Percentiles rank a stretch among this genome's conserved stretches.
Evolutionary conservation across 2,113 vertebrate genomes (phyloP).

Genomic region (rabbit (Oryctolagus cuniculus)): mOryCun1.1 NC_091436.1:147241001-147241500

Average conservation of each 20-base stretch:
- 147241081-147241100: too few species aligned
- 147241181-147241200: neutral
- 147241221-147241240: neutral
- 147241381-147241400: neutral
- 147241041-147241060: too few species aligned
- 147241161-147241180: neutral
- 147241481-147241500: conserved; percentile 59
- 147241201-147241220: neutral
- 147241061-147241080: too few species aligned
- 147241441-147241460: neutral
- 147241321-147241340: neutral
- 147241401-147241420: conserved; percentile 5
- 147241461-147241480: neutral
- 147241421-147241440: neutral
- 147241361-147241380: neutral
- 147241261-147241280: neutral
- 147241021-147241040: too few species aligned
- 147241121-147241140: neutral
- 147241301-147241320: neutral
- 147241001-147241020: too few species aligned
- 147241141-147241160: neutral
- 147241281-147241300: neutral
- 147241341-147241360: neutral
- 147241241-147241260: neutral
- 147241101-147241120: neutral